Conservation (phyloP, 2,797 vertebrate genomes). For the Danio tinwini region DNA sequence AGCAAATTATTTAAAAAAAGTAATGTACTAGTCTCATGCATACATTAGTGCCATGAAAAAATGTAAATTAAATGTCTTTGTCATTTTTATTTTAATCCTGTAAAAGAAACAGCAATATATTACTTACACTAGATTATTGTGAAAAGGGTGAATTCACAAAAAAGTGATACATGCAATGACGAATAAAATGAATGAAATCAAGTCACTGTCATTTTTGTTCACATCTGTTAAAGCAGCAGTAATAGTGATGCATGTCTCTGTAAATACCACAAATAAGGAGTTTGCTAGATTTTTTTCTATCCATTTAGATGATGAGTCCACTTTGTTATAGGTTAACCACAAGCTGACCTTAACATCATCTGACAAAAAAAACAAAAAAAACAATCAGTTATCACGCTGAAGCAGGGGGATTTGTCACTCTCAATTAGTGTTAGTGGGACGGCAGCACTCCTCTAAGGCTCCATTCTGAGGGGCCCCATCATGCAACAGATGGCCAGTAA, state of each 20-base stretch:
- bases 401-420: slow-evolving; percentile 39
- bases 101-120: no score
- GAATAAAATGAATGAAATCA: background rate
- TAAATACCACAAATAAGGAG: background rate
- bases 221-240: background rate
- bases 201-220: background rate
- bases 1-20: background rate
- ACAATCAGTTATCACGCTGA: slow-evolving; percentile 14
- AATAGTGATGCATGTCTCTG: background rate
- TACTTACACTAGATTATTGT: no score
- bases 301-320: background rate
- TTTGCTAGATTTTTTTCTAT: background rate
- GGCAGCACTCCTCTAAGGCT: slow-evolving; percentile 2
- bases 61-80: no score
- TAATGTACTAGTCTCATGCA: background rate
- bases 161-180: background rate
- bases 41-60: no score
- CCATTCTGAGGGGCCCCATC: slow-evolving; percentile 10
- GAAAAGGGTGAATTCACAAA: no score
- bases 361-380: slow-evolving; percentile 4
- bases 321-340: background rate
- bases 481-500: slow-evolving; percentile 38
- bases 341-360: background rate
- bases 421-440: slow-evolving; percentile 6
- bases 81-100: no score